Evolutionary conservation across 1,140 invertebrate genomes (phyloP).

Genomic region (Zaprionus inermis): DNA sequence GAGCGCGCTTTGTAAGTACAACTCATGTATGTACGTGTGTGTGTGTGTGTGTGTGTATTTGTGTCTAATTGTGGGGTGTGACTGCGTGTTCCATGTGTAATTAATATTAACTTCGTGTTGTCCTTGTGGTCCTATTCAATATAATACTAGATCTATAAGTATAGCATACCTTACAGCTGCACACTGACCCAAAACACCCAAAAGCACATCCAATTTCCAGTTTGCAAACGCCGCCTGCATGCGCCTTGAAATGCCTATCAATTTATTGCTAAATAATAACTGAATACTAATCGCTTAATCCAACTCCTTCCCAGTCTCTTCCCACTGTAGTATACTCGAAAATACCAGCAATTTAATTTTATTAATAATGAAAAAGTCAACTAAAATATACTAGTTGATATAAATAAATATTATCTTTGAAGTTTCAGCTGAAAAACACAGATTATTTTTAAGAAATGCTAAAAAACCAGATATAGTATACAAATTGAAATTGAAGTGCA

Average conservation of each 20-base stretch:
- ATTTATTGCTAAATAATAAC: slow-evolving; percentile 10
- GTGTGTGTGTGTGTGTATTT: slow-evolving; percentile 33
- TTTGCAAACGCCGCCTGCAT: slow-evolving; percentile 35
- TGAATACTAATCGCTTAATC: slow-evolving; percentile 14
- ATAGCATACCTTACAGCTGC: slow-evolving; percentile 17
- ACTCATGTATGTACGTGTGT: slow-evolving; percentile 16
- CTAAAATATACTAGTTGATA: background rate
- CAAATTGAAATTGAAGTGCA: too few species aligned
- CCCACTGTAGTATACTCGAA: background rate
- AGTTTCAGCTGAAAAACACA: background rate
- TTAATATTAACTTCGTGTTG: slow-evolving; percentile 16
- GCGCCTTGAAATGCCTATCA: slow-evolving; percentile 30
- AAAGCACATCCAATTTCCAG: background rate
- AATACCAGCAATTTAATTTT: background rate
- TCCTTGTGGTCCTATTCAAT: slow-evolving; percentile 1
- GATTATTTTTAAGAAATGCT: background rate
- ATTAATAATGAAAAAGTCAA: background rate
- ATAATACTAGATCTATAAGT: background rate
- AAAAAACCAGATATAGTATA: too few species aligned
- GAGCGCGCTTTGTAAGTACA: slow-evolving; percentile 77
- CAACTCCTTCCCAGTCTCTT: slow-evolving; percentile 2
- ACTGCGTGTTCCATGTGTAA: slow-evolving; percentile 25
- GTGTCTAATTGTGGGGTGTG: slow-evolving; percentile 23
- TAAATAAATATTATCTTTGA: background rate
- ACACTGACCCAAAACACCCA: slow-evolving; percentile 13